Evolutionary conservation across 2,113 vertebrate genomes (phyloP), one percentile per base, ranked within the genome.

Genomic region (Xyliphius kryptos): DNA sequence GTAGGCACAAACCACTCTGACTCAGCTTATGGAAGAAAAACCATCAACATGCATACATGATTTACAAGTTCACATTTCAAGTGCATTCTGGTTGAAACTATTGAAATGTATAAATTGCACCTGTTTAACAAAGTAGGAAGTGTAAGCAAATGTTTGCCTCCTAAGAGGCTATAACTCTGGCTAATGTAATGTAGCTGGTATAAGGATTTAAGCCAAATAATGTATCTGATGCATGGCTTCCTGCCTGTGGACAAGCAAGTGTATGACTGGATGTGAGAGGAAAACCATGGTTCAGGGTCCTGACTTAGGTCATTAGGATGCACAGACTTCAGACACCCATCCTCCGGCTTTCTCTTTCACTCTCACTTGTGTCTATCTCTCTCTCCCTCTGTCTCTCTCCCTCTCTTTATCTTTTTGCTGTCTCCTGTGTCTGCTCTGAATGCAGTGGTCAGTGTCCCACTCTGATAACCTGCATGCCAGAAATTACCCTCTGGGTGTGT

Each of bases 391-490:
- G n/a, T n/a, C 61, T 73, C 22, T 63, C 51, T 51, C 15, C 58
- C 32, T 53, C 22, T 40, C n/a, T 26, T 9, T 67, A 11, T 40
- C 40, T 74, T 41, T 64, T 55, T 55, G 41, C 71, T 71, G 51
- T 73, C 56, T 63, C 58, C 49, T 61, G 52, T 67, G 56, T 73
- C 47, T 68, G 58, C 65, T 68, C 63, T 70, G 57, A 66, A 63
- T 64, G 72, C 37, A 58, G 50, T 62, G 55, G 50, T 68, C 67
- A 61, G 58, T 46, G 59, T 72, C 69, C 57, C 61, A 72, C 56
- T 41, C 56, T 60, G 76, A 52, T 83, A 81, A 84, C 78, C 76
- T 86, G 90, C 90, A 90, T 90, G 91, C 78, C 32, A 53, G 63
- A 65, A 69, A 52, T 36, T n/a, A 56, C 3, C 69, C 57, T 76